These are phyloP conservation scores for Raillietiella orientalis DNA, from an alignment of 2,888 invertebrate genomes.

Conservation along the genomic window DNA sequence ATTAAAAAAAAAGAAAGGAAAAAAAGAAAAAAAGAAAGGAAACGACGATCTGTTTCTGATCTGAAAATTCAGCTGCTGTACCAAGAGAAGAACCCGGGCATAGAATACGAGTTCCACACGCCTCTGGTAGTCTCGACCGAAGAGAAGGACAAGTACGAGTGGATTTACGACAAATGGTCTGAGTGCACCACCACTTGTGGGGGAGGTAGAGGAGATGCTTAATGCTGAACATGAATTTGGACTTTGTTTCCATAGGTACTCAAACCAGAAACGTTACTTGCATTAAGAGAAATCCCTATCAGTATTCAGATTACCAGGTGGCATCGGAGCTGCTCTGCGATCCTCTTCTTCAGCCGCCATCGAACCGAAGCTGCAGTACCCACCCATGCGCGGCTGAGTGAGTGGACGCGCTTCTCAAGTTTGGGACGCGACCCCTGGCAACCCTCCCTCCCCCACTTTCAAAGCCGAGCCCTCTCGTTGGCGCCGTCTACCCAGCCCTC, in stretches of 20 bases:
- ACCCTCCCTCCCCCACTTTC: no score
- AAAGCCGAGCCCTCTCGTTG: no score
- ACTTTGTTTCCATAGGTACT: conserved; percentile 18
- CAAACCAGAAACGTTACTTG: conserved; percentile 48
- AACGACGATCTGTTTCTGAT: no score
- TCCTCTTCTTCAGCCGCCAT: conserved; percentile 29
- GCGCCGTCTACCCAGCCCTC: no score
- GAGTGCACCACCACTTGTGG: conserved; percentile 63
- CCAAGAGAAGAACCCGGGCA: conserved; percentile 49
- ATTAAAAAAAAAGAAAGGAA: no score
- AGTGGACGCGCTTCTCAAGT: no score
- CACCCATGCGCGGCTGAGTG: conserved; percentile 36
- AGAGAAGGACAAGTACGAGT: conserved; percentile 28
- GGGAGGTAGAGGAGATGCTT: conserved; percentile 26
- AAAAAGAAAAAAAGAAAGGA: no score
- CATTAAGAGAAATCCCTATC: conserved; percentile 34
- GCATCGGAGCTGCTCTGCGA: conserved; percentile 50
- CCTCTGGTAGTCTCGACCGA: conserved; percentile 33
- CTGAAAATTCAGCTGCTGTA: conserved; percentile 30
- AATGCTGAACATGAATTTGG: neutral
- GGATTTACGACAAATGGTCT: conserved; percentile 43
- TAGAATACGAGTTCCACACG: conserved; percentile 64
- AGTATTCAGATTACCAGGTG: conserved; percentile 26
- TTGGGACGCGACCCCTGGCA: no score
- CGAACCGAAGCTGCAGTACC: conserved; percentile 32